phyloP scores from a whole-genome alignment of 2,797 vertebrate species.

The Acanthopagrus latus region DNA sequence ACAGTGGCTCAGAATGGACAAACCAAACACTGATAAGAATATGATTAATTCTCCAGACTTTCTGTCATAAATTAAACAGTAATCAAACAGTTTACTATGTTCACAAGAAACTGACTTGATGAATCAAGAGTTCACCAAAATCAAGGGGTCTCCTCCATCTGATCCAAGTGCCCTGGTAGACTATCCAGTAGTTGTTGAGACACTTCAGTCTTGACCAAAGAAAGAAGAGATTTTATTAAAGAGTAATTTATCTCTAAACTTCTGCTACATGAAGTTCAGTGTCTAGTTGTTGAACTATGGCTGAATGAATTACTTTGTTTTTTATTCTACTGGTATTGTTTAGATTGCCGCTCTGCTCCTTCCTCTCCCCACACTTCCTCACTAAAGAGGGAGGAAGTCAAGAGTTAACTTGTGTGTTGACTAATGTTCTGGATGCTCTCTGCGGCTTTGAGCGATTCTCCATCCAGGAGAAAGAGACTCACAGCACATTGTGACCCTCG shows the following conservation, averaged over 20 bases:
- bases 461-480: constrained; percentile 76
- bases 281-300: neutral
- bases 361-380: constrained; percentile 40
- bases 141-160: neutral
- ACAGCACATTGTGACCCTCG: constrained; percentile 71
- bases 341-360: constrained; percentile 18
- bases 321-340: constrained; percentile 4
- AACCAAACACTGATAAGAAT: neutral
- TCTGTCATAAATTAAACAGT: neutral
- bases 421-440: constrained; percentile 59
- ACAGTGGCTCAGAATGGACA: too few relatives aligned
- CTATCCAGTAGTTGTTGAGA: neutral
- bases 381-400: constrained; percentile 49
- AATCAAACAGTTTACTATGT: too few relatives aligned
- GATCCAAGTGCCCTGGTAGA: too few relatives aligned
- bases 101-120: too few relatives aligned
- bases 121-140: neutral
- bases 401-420: constrained; percentile 67
- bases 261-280: neutral
- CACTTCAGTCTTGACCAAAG: neutral
- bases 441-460: constrained; percentile 60
- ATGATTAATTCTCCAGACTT: neutral
- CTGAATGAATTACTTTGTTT: neutral
- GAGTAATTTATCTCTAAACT: neutral
- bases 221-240: neutral